Conservation (phyloP, 2,113 vertebrate species). For the Solea senegalensis region DNA sequence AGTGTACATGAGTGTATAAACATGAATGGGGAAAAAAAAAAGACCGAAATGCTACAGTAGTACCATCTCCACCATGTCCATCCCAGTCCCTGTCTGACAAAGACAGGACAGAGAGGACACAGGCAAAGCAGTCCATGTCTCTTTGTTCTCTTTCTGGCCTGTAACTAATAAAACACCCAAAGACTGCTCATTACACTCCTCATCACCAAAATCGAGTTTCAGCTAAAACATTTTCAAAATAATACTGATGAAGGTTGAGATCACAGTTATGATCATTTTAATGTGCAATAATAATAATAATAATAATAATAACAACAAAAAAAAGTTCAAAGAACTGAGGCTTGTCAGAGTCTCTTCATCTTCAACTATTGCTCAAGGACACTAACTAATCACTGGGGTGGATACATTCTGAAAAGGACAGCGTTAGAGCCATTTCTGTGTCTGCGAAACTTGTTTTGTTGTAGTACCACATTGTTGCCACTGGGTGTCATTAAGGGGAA, state of each 20-base stretch:
- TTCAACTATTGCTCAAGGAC: conserved; percentile 66
- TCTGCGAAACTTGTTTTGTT: no score
- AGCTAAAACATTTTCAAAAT: conserved; percentile 46
- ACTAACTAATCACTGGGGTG: conserved; percentile 44
- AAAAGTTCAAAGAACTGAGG: conserved; percentile 37
- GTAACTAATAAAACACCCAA: conserved; percentile 31
- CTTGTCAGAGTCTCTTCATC: conserved; percentile 41
- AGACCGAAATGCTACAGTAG: conserved; percentile 70
- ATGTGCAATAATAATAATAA: conserved; percentile 65
- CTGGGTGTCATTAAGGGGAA: no score
- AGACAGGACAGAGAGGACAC: not conserved
- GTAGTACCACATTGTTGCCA: no score
- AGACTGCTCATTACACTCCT: conserved; percentile 14
- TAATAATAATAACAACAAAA: no score
- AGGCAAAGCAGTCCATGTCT: conserved; percentile 5
- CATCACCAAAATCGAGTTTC: conserved; percentile 33
- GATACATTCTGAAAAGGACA: conserved; percentile 42
- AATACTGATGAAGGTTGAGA: conserved; percentile 68
- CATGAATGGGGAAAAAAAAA: conserved; percentile 9
- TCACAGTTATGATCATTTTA: conserved; percentile 57
- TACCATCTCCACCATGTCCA: conserved; percentile 53
- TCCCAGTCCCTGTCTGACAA: conserved; percentile 6
- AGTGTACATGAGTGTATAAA: conserved; percentile 37
- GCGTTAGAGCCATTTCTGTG: not conserved
- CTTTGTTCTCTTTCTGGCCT: conserved; percentile 15